Percentiles rank a stretch among this genome's conserved stretches.
phyloP scores from a whole-genome alignment of 2,113 vertebrate genomes.

The Gallinago media region DNA sequence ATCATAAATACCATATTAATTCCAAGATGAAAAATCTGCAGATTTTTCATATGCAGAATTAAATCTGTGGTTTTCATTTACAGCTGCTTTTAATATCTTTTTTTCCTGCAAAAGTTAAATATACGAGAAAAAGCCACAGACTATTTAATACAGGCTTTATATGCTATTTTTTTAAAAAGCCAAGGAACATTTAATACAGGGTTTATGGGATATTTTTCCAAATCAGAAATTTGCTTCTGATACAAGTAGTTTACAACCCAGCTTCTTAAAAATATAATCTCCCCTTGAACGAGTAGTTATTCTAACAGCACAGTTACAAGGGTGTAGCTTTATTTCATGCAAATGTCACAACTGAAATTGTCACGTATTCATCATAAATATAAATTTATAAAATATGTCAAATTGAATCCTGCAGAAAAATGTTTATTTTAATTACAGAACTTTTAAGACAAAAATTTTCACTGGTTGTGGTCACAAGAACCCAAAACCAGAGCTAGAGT shows the following conservation, averaged over 20 bases:
- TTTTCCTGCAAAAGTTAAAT: background rate
- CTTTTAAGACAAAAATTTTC: background rate
- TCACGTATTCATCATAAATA: background rate
- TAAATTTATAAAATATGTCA: background rate
- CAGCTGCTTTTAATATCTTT: background rate
- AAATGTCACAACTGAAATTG: background rate
- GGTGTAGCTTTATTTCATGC: background rate
- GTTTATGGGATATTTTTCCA: background rate
- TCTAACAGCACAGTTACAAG: background rate
- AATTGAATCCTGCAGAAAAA: background rate
- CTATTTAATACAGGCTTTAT: background rate
- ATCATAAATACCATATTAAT: conserved; percentile 11
- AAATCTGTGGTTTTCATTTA: background rate
- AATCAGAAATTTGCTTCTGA: background rate
- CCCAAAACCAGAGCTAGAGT: background rate
- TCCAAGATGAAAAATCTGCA: background rate
- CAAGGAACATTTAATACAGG: background rate
- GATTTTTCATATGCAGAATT: conserved; percentile 26
- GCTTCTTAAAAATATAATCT: background rate
- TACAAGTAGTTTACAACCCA: background rate
- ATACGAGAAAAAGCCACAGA: background rate
- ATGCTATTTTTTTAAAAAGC: background rate
- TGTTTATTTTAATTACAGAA: background rate
- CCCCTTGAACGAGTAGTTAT: background rate
- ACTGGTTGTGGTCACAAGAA: background rate